Conservation (phyloP, 2,888 invertebrate species). For the Nemotelus pantherinus region DNA sequence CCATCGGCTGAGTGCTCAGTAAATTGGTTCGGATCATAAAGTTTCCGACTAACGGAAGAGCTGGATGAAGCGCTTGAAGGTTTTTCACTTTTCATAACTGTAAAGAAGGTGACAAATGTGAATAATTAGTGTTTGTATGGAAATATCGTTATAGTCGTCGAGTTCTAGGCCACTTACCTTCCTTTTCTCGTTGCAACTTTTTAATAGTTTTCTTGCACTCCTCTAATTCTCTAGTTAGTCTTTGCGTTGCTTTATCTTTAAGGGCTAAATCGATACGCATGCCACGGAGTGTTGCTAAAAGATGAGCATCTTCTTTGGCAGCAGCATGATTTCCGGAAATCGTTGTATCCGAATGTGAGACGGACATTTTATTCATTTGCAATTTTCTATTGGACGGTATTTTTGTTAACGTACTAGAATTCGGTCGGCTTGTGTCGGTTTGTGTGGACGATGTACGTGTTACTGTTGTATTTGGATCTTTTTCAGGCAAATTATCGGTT, state of each 20-base stretch:
- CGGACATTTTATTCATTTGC: slow-evolving; percentile 54
- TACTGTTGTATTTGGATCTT: slow-evolving; percentile 53
- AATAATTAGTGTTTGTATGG: background rate
- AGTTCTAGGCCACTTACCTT: slow-evolving; percentile 64
- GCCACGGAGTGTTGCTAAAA: slow-evolving; percentile 82
- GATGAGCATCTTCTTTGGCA: slow-evolving; percentile 77
- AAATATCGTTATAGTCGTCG: background rate
- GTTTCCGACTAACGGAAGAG: slow-evolving; percentile 55
- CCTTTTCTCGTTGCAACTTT: slow-evolving; percentile 79
- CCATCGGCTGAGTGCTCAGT: slow-evolving; percentile 59
- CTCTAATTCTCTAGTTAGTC: slow-evolving; percentile 79
- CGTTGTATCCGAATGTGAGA: slow-evolving; percentile 68
- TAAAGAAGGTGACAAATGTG: slow-evolving; percentile 21
- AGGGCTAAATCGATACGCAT: slow-evolving; percentile 77
- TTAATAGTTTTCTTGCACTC: slow-evolving; percentile 80
- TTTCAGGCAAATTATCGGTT: slow-evolving; percentile 60
- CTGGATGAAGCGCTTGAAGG: slow-evolving; percentile 50
- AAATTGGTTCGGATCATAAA: slow-evolving; percentile 63
- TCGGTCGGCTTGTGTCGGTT: slow-evolving; percentile 62
- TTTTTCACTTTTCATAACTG: slow-evolving; percentile 53
- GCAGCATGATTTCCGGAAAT: slow-evolving; percentile 61
- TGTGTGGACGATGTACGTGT: slow-evolving; percentile 66
- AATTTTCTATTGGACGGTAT: slow-evolving; percentile 57
- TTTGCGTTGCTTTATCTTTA: slow-evolving; percentile 77
- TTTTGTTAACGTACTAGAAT: slow-evolving; percentile 56